phyloP scores from a whole-genome alignment of 1,140 invertebrate species.

The Archivesica marissinica region DNA sequence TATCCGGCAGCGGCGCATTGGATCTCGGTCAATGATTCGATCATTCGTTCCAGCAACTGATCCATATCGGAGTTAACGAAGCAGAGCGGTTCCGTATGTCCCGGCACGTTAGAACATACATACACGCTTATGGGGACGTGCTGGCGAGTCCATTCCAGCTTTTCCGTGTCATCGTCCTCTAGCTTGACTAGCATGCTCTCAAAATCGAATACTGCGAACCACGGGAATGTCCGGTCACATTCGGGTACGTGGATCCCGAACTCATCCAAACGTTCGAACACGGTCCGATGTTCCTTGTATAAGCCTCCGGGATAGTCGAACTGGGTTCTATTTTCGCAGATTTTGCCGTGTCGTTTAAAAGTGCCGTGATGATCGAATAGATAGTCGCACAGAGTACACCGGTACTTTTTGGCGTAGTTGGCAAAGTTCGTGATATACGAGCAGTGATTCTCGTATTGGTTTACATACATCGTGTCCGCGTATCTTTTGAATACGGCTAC shows the following conservation, averaged over 20 bases:
- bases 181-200: neutral
- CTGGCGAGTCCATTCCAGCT: neutral
- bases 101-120: conserved; percentile 4
- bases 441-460: conserved; percentile 7
- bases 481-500: neutral
- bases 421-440: neutral
- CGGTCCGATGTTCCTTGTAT: neutral
- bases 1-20: neutral
- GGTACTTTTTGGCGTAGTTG: conserved; percentile 42
- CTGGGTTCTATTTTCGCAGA: conserved; percentile 9
- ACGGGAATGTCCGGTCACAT: neutral
- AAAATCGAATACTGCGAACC: conserved; percentile 11
- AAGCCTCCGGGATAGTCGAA: conserved; percentile 22
- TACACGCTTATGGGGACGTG: conserved; percentile 18
- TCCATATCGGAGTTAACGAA: conserved; percentile 21
- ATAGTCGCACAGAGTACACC: neutral
- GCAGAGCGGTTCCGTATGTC: conserved; percentile 2
- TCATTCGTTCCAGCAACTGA: neutral
- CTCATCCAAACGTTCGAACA: conserved; percentile 10
- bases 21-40: neutral
- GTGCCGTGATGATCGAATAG: neutral
- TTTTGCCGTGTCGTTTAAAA: neutral
- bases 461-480: neutral
- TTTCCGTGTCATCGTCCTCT: neutral
- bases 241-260: conserved; percentile 9